Percentiles rank a stretch among this genome's conserved stretches.
phyloP scores from a whole-genome alignment of 2,797 vertebrate genomes.

The Diceros bicornis region DNA sequence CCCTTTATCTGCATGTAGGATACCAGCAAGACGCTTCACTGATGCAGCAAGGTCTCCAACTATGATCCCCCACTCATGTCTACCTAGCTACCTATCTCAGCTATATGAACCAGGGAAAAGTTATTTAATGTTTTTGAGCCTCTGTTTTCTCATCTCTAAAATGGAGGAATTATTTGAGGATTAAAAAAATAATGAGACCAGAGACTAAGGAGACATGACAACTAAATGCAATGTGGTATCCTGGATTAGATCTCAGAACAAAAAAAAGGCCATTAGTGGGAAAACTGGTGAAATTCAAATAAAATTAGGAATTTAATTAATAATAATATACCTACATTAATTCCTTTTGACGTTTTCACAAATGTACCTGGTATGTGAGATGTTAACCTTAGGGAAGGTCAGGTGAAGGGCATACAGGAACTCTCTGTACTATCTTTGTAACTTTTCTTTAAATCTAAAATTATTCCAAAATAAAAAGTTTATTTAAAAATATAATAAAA shows the following conservation, averaged over 20 bases:
- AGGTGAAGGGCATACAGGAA: not conserved
- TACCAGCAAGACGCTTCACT: too few relatives aligned
- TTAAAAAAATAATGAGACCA: not conserved
- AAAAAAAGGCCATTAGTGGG: not conserved
- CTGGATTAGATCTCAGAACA: not conserved
- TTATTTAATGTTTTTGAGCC: not conserved
- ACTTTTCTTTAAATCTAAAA: not conserved
- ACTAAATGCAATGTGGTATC: not conserved
- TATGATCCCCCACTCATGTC: too few relatives aligned
- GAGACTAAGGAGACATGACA: not conserved
- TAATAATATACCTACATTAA: not conserved
- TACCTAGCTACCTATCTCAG: too few relatives aligned
- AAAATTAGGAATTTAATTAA: not conserved
- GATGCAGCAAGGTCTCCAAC: too few relatives aligned
- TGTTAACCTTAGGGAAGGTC: not conserved
- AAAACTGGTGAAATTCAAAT: not conserved
- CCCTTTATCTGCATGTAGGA: too few relatives aligned
- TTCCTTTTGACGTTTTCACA: not conserved
- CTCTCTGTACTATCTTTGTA: not conserved
- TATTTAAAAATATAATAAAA: not conserved
- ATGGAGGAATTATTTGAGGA: not conserved
- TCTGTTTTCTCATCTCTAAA: not conserved
- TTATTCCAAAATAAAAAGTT: not conserved
- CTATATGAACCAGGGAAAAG: not conserved
- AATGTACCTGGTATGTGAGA: not conserved